A percentile compares a stretch with the other conserved stretches of the same genome.
Conservation (phyloP, 2,797 vertebrate species). For the Hemitrygon akajei region DNA sequence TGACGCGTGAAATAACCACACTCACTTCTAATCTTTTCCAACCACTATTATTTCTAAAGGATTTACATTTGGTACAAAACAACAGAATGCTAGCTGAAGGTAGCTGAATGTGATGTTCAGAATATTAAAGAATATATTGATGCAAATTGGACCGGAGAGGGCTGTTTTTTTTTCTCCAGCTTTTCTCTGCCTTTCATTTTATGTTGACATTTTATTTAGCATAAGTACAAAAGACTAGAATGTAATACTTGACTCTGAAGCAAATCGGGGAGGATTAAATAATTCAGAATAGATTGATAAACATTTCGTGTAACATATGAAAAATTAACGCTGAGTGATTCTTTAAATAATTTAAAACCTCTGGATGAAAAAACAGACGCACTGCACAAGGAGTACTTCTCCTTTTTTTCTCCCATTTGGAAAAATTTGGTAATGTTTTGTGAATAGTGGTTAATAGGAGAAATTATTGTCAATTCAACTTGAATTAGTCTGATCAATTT, state of each 20-base stretch:
- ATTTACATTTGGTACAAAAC: neutral
- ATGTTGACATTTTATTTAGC: conserved; percentile 4
- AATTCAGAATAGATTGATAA: conserved; percentile 33
- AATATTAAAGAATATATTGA: neutral
- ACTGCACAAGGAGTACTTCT: neutral
- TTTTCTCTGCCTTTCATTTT: neutral
- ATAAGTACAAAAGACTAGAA: neutral
- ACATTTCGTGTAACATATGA: conserved; percentile 5
- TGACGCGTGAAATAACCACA: too few relatives aligned
- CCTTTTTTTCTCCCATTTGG: too few relatives aligned
- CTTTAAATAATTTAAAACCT: conserved; percentile 21
- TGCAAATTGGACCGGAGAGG: neutral
- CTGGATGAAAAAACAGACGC: neutral
- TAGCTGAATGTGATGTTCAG: neutral
- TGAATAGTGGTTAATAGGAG: neutral
- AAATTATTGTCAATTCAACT: neutral
- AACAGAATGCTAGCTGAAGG: neutral
- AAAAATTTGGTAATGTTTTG: neutral
- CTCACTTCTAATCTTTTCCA: neutral
- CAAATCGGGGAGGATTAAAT: conserved; percentile 2
- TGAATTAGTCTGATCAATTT: neutral
- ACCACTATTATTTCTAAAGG: neutral
- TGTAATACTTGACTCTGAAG: neutral
- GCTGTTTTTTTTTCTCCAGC: neutral
- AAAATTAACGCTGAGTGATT: conserved; percentile 16